A percentile compares a stretch with the other conserved stretches of the same genome.
These are phyloP conservation scores for Nomada flava DNA, from an alignment of 2,888 invertebrate species.

Conservation along the genomic window DNA sequence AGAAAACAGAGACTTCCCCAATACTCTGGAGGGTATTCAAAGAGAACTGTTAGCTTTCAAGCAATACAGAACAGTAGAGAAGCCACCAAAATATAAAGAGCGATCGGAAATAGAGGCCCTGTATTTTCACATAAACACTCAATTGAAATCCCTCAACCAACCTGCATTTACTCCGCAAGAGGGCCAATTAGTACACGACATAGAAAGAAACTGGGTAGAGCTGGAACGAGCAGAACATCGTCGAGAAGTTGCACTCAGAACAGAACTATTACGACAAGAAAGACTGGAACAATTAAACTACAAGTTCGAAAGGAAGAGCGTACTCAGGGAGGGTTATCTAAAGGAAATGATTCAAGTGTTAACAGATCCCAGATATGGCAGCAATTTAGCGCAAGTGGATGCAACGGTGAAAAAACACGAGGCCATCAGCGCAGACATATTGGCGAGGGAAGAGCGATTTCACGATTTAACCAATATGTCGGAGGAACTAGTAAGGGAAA, in stretches of 20 bases:
- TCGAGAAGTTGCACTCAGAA: slow-evolving; percentile 95
- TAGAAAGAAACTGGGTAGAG: slow-evolving; percentile 97
- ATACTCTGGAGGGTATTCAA: slow-evolving; percentile 97
- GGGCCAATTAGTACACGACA: slow-evolving; percentile 96
- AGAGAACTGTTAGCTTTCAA: slow-evolving; percentile 95
- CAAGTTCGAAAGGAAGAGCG: slow-evolving; percentile 97
- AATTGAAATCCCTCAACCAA: slow-evolving; percentile 96
- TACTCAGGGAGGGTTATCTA: slow-evolving; percentile 96
- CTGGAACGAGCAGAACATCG: slow-evolving; percentile 97
- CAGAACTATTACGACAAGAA: slow-evolving; percentile 96
- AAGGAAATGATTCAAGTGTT: slow-evolving; percentile 99
- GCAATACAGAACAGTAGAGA: slow-evolving; percentile 97
- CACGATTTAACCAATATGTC: slow-evolving; percentile 97
- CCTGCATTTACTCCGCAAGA: slow-evolving; percentile 94
- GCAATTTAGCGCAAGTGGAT: slow-evolving; percentile 96
- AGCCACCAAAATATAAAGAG: slow-evolving; percentile 99
- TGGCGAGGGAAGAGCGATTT: slow-evolving; percentile 97
- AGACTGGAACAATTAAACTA: slow-evolving; percentile 97
- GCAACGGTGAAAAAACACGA: slow-evolving; percentile 99
- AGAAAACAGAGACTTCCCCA: slow-evolving; percentile 95
- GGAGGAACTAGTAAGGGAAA: slow-evolving; percentile 94
- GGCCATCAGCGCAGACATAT: slow-evolving; percentile 98
- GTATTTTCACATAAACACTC: slow-evolving; percentile 98
- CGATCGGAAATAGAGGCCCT: slow-evolving; percentile 98
- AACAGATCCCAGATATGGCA: slow-evolving; percentile 95